Base-by-base conservation (phyloP, 2,888 invertebrate species). In the Stenotaenia linearis region DNA sequence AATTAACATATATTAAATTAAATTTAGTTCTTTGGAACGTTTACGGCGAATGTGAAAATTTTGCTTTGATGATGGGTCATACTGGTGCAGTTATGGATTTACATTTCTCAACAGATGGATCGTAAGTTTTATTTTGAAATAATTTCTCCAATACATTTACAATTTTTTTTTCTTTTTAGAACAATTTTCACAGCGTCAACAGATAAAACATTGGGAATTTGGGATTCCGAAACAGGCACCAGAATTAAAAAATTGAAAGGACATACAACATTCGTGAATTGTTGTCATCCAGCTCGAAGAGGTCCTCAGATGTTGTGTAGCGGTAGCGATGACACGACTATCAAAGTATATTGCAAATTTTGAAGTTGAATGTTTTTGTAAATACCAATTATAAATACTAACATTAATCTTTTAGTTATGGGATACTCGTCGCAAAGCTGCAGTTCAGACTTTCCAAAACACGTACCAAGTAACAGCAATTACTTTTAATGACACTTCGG, bases 21-120 rank as follows among this genome's bases (percentile, higher is more conserved):
- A 78, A n/a, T 84, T 80, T 84, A 88, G 89, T 86, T 86, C 88
- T 99, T 82, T 99, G 99, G 99, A 95, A 93, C 86, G 96, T 97
- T 0, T 97, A 96, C 85, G 98, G 96, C 0, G 97, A 99, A 85
- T 99, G 99, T 87, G 97, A 98, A 84, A 99, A 99, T 86, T 91
- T 97, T 82, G 93, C 95, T 84, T 92, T 93, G 23, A 91, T 99
- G 78, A 91, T 91, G 21, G 98, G 98, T 0, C 99, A 99, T 87
- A 94, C 93, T 0, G 99, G 98, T 0, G 96, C 98, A 1, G 89
- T 99, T 0, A 92, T 97, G 91, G 97, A 99, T 86, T 88, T 98
- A 10, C 87, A 88, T 75, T 81, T 76, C 82, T 84, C 84, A 50
- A 83, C 85, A 5, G 87, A 85, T 81, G 84, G 84, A 78, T 83